phyloP scores from a whole-genome alignment of 2,113 vertebrate genomes.

The Plecturocebus donacophilus region DNA sequence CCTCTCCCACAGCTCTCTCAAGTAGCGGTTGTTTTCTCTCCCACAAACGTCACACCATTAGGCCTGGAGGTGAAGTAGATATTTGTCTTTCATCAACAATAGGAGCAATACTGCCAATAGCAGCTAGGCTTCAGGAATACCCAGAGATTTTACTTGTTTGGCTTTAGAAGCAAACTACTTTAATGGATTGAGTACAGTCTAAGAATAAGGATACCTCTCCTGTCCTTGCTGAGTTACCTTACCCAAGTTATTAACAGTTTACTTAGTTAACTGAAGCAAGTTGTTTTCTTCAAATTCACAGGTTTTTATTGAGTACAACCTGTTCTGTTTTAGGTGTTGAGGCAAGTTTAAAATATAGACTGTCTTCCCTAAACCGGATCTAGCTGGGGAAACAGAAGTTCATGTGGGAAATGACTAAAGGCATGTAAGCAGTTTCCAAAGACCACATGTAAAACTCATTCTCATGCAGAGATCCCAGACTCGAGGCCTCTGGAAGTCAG shows the following conservation, averaged over 20 bases:
- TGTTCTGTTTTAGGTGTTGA: not conserved
- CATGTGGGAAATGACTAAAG: not conserved
- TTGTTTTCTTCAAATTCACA: not conserved
- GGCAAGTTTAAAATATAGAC: not conserved
- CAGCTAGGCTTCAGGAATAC: not conserved
- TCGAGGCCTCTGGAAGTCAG: not conserved
- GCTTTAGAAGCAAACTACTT: not conserved
- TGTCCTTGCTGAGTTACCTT: not conserved
- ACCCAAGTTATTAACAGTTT: not conserved
- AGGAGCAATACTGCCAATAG: not conserved
- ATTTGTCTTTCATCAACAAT: not conserved
- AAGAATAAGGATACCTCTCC: not conserved
- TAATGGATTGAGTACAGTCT: not conserved
- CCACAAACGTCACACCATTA: fast-evolving
- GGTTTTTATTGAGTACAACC: not conserved
- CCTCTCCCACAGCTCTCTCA: not conserved
- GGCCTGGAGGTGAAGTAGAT: not conserved
- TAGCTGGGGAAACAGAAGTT: not conserved
- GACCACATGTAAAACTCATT: not conserved
- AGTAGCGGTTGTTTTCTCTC: not conserved
- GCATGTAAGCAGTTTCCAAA: not conserved
- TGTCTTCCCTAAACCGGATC: not conserved
- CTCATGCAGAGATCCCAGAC: not conserved
- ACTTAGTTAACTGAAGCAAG: not conserved
- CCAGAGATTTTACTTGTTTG: not conserved